Conservation (phyloP, 1,140 invertebrate species). For the Drosophila yakuba region DNA sequence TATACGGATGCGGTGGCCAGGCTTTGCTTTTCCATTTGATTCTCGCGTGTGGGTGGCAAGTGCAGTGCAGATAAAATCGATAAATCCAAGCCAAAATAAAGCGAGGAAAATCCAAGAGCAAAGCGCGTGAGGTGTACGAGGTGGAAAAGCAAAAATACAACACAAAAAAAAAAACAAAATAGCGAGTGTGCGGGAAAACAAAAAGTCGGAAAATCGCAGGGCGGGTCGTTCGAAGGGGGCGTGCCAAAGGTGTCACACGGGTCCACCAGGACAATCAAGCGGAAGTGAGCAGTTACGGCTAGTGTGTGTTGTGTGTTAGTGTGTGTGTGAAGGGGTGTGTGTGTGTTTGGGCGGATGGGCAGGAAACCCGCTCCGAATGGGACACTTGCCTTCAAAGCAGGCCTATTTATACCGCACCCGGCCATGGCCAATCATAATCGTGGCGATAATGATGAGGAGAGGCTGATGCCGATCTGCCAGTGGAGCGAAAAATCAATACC, state of each 20-base stretch:
- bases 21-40: conserved; percentile 7
- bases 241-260: conserved; percentile 21
- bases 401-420: conserved; percentile 41
- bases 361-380: conserved; percentile 18
- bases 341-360: conserved; percentile 5
- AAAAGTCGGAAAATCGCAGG: conserved; percentile 10
- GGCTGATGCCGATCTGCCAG: conserved; percentile 50
- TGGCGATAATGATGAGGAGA: conserved; percentile 39
- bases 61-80: conserved; percentile 80
- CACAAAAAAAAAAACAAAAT: conserved; percentile 27
- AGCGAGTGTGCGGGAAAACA: conserved; percentile 9
- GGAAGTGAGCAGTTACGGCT: conserved; percentile 53
- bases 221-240: neutral
- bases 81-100: conserved; percentile 80
- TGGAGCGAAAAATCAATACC: conserved; percentile 68
- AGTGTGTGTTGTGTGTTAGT: neutral
- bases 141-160: conserved; percentile 30
- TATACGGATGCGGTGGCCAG: neutral
- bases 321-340: neutral
- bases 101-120: conserved; percentile 70
- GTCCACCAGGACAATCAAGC: conserved; percentile 52
- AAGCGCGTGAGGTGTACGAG: conserved; percentile 43
- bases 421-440: conserved; percentile 54
- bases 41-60: conserved; percentile 54
- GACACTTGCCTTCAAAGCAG: conserved; percentile 36